These are phyloP conservation scores for Onychostoma macrolepis DNA, from an alignment of 2,113 vertebrate species.

Conservation along the genomic window DNA sequence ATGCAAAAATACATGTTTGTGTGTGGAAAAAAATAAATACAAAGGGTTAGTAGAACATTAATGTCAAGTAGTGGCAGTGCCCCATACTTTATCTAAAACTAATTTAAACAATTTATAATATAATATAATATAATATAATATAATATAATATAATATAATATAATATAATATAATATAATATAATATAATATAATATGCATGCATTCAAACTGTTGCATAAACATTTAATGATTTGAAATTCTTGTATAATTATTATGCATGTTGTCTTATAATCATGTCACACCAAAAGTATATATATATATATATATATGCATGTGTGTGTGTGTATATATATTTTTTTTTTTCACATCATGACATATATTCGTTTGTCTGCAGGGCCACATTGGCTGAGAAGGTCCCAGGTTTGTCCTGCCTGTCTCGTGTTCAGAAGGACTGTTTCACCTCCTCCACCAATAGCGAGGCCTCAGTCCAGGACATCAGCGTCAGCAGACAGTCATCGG, in stretches of 20 bases:
- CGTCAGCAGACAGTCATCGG: constrained; percentile 71
- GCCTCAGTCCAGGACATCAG: constrained; percentile 73
- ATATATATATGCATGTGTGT: no score
- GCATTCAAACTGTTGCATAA: no score
- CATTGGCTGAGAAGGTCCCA: constrained; percentile 85
- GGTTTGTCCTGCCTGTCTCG: constrained; percentile 80
- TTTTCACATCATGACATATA: background rate
- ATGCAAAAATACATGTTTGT: background rate
- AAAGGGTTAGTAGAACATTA: background rate
- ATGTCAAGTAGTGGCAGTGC: background rate
- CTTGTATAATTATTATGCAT: no score
- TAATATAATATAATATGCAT: no score
- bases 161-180: no score
- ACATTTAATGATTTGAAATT: no score
- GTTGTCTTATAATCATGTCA: no score
- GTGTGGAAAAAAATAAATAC: background rate
- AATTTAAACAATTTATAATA: background rate
- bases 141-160: no score
- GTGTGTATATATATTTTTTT: background rate
- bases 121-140: background rate
- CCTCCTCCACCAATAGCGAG: constrained; percentile 81
- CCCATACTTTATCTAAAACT: background rate
- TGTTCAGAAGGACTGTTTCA: constrained; percentile 73
- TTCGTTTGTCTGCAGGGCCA: constrained; percentile 73
- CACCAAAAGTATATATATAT: no score